Conservation (phyloP, 2,113 vertebrate genomes). For the Onychorhynchus coronatus region DNA sequence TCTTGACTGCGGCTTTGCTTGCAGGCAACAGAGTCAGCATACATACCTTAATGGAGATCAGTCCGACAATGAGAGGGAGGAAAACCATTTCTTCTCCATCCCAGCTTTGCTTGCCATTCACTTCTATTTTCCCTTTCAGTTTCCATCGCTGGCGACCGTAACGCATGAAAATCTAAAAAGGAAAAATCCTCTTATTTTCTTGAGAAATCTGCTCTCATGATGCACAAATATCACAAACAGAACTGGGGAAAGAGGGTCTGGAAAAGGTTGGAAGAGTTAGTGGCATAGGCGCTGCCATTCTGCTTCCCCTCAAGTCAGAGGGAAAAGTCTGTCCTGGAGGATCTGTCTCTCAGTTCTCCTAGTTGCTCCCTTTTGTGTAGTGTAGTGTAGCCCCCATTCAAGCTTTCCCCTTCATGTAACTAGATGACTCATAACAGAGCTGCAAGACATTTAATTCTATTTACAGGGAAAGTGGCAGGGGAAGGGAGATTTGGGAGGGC, state of each 20-base stretch:
- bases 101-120: conserved; percentile 97
- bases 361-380: neutral
- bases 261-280: neutral
- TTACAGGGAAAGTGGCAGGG: neutral
- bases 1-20: neutral
- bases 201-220: neutral
- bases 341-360: neutral
- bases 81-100: conserved; percentile 94
- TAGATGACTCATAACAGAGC: neutral
- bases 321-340: neutral
- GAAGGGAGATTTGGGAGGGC: neutral
- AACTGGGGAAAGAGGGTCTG: neutral
- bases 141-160: conserved; percentile 97
- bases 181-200: neutral
- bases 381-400: neutral
- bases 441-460: neutral
- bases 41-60: conserved; percentile 95
- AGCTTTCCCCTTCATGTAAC: neutral
- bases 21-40: neutral
- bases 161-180: conserved; percentile 91
- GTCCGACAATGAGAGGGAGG: conserved; percentile 88
- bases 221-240: neutral
- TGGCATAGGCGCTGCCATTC: neutral
- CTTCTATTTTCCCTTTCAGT: conserved; percentile 93
- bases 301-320: rapidly evolving